Evolutionary conservation across 2,113 vertebrate species (phyloP).

Genomic region (Chlorodrepanis virens): DNA sequence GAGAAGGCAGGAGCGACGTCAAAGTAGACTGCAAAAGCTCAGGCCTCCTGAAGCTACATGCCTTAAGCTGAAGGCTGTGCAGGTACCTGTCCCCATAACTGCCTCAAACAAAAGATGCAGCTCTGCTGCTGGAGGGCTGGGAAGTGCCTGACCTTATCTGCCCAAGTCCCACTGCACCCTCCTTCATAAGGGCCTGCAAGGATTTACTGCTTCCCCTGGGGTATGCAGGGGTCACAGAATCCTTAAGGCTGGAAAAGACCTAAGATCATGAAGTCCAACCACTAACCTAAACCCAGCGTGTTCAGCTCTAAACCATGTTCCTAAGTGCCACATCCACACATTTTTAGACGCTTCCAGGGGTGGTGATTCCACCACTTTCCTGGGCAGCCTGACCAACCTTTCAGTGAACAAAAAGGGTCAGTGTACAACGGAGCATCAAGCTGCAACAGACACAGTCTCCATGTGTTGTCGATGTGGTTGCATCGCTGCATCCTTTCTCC

Average conservation of each 20-base stretch:
- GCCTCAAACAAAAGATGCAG: not conserved
- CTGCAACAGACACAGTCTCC: accelerated
- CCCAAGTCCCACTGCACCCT: not conserved
- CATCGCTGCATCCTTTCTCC: not conserved
- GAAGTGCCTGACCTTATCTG: not conserved
- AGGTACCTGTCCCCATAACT: accelerated
- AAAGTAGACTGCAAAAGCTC: not conserved
- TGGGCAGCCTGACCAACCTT: not conserved
- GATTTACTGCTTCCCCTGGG: not conserved
- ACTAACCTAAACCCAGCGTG: accelerated
- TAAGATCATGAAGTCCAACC: not conserved
- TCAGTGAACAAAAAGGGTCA: not conserved
- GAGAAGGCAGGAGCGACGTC: not conserved
- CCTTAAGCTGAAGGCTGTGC: not conserved
- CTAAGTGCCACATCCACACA: not conserved
- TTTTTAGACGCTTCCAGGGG: not conserved
- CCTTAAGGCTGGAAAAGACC: not conserved
- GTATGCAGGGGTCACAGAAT: not conserved
- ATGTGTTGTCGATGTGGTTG: too few species aligned
- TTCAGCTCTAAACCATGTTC: not conserved
- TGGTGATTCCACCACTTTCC: not conserved
- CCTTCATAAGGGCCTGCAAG: not conserved
- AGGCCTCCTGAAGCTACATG: not conserved
- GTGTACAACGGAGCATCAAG: accelerated
- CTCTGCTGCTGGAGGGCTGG: not conserved